Evolutionary conservation across 2,888 invertebrate species (phyloP), one percentile per base, ranked within the genome.

Genomic region (Disparrhopalites patrizii): DNA sequence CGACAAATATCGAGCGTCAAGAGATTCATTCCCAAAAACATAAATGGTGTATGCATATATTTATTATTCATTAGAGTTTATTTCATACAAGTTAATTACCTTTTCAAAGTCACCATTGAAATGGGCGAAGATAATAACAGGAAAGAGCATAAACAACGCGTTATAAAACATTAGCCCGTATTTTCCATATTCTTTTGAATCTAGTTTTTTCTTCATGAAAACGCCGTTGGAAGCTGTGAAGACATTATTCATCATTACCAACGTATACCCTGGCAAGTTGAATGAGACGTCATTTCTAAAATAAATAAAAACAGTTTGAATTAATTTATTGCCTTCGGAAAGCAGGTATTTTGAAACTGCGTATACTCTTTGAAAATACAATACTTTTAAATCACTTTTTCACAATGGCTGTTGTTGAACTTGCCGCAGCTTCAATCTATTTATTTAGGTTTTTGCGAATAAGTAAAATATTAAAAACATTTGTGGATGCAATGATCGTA

Each of bases 221-320:
- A 99, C 96, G 54, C 96, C 97, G 82, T 96, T 95, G 0, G 93
- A 90, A n/a, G 99, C 97, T 1, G 99, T 99, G 77, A 60, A 93
- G 30, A 92, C 84, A 80, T 99, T 93, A 80, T 97, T 99, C 40
- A 94, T 81, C 74, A 96, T 83, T 13, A 99, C 93, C 76, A 92
- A 89, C 0, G 89, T 82, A 79, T 99, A 99, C 10, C 98, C 99
- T 61, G 87, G 81, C 73, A 89, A 81, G 77, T 93, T 95, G 81
- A 97, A 99, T 0, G 94, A 89, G 61, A 99, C 84, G 80, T 99
- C 99, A 80, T 94, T 89, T 36, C 74, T 74, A 30, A 15, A 56
- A 58, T 47, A n/a, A 47, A 18, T 5, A 62, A 28, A 62, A 20
- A n/a, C n/a, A n/a, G 38, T 47, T n/a, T 1, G 7, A 1, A 43